phyloP scores from a whole-genome alignment of 2,113 vertebrate species.

The Alexandromys fortis region DNA sequence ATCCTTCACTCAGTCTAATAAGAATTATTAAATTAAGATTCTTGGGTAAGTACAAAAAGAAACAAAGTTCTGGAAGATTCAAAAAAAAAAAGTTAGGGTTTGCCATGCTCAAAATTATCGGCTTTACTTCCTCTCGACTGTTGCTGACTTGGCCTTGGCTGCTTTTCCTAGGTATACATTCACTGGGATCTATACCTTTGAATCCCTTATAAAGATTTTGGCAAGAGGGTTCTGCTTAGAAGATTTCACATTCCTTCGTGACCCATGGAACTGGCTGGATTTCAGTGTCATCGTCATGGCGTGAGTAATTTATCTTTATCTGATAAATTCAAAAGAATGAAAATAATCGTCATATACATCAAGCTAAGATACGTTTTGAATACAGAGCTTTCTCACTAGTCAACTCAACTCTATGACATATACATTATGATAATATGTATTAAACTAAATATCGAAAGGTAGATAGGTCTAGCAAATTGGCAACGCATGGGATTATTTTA shows the following conservation, averaged over 20 bases:
- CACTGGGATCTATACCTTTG: constrained; percentile 98
- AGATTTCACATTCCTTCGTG: constrained; percentile 96
- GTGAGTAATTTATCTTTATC: constrained; percentile 90
- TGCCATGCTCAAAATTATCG: constrained; percentile 49
- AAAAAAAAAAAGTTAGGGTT: not conserved
- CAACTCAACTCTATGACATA: not conserved
- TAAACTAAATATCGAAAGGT: constrained; percentile 51
- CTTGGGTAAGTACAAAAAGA: not conserved
- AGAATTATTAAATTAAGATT: constrained; percentile 12
- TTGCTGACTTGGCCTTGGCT: constrained; percentile 61
- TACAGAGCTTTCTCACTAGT: constrained; percentile 58
- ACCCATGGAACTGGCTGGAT: constrained; percentile 99
- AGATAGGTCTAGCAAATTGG: constrained; percentile 56
- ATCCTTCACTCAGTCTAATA: not conserved
- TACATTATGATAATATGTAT: constrained; percentile 15
- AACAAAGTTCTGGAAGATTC: not conserved
- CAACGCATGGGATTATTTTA: constrained; percentile 46
- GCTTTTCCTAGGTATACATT: constrained; percentile 93
- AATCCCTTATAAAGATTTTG: constrained; percentile 96
- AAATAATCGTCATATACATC: constrained; percentile 74
- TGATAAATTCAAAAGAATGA: constrained; percentile 70
- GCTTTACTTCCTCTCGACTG: constrained; percentile 2
- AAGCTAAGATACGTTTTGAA: not conserved
- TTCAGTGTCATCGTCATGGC: constrained; percentile 98
- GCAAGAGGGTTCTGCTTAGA: constrained; percentile 98